These are phyloP conservation scores for Eupithecia tripunctaria DNA, from an alignment of 2,888 invertebrate species.

Conservation along the genomic window DNA sequence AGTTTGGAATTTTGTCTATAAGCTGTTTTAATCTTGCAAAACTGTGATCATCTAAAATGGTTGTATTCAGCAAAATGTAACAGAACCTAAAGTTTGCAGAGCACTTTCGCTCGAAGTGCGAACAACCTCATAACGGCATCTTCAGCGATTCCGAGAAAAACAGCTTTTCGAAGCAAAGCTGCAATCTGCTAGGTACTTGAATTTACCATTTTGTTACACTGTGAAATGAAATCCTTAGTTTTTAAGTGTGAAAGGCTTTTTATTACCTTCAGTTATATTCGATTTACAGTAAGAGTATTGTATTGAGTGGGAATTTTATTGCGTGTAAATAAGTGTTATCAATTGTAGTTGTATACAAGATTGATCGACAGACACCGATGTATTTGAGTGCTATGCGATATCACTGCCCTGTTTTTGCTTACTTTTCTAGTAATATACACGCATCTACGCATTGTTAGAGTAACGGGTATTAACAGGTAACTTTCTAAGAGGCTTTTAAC, in stretches of 20 bases:
- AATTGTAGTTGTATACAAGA: neutral
- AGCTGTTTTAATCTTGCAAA: conserved; percentile 7
- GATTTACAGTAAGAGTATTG: neutral
- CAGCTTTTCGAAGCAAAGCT: conserved; percentile 25
- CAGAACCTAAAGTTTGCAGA: conserved; percentile 36
- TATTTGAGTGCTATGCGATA: conserved; percentile 15
- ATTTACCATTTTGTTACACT: neutral
- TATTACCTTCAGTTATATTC: neutral
- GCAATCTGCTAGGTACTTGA: neutral
- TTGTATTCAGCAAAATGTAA: conserved; percentile 19
- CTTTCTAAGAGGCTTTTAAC: conserved; percentile 44
- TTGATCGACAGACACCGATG: conserved; percentile 12
- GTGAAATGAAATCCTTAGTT: neutral
- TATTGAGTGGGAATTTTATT: neutral
- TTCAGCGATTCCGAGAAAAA: conserved; percentile 42
- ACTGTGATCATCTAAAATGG: conserved; percentile 33
- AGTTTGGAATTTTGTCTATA: neutral
- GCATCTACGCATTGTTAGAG: conserved; percentile 37
- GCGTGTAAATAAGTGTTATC: conserved; percentile 3
- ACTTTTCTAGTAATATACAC: conserved; percentile 23
- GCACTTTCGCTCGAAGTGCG: conserved; percentile 45
- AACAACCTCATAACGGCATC: conserved; percentile 46
- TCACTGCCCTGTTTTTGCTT: conserved; percentile 21
- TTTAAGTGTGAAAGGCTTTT: neutral
- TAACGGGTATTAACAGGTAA: conserved; percentile 32